Evolutionary conservation across 2,888 invertebrate species (phyloP), one percentile per base, ranked within the genome.

Genomic region (Trimorus sp.): DNA sequence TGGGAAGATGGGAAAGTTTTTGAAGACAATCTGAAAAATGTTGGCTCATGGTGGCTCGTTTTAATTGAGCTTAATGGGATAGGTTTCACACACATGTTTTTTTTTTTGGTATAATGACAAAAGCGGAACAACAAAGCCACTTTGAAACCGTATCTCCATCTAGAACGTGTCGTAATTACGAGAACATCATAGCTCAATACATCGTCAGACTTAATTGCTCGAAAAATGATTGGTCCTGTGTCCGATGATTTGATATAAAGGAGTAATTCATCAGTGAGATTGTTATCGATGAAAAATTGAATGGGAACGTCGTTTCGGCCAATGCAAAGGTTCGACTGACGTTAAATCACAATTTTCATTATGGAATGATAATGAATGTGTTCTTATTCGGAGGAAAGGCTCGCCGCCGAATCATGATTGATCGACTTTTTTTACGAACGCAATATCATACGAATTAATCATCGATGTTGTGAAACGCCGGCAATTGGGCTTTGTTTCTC

Each of bases 221-320:
- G 36, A 45, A 38, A 42, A 49, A 26, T 59, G 59, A 74, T 59
- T 74, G 38, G 58, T 66, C 49, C 59, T 40, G 0, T 4, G 16
- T 14, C 5, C 38, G 63, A 73, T 54, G 73, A 66, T 66, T 66
- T 53, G 59, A 75, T 75, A 15, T 51, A 48, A 59, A 42, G 49
- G 56, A 51, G 36, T 65, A 76, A 76, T 76, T 76, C 54, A 54
- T 76, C 38, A n/a, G 15, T 12, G 38, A 56, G 69, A 70, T 63
- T 42, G 38, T 60, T 54, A 68, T 76, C 68, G 51, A 65, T 78
- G 77, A 78, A 70, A 51, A 78, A 70, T 70, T 78, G 53, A 70
- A 78, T 70, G 70, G 26, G 70, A 69, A 78, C 77, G 69, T 77
- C 62, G 69, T 65, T 70, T 63, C n/a, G 63, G 26, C 6, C 53